These are phyloP conservation scores for Scaptomyza reducta DNA, from an alignment of 2,888 invertebrate species.

Conservation along the genomic window DNA sequence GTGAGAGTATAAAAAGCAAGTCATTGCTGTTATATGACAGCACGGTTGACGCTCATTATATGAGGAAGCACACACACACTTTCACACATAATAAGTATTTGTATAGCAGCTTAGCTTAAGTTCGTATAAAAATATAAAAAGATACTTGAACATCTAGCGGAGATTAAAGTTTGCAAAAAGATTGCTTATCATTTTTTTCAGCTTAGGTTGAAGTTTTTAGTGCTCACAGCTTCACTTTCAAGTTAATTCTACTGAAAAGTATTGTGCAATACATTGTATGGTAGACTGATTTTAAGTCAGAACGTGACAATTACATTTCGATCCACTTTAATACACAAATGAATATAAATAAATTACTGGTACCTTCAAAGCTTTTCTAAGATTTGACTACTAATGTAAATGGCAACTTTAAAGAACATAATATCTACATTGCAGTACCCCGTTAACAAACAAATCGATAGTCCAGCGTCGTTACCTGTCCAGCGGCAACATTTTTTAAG, in stretches of 20 bases:
- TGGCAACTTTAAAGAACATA: background rate
- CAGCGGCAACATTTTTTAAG: slow-evolving; percentile 47
- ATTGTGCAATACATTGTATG: background rate
- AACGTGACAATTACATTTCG: background rate
- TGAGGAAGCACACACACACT: slow-evolving; percentile 20
- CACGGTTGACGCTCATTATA: slow-evolving; percentile 66
- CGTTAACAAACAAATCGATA: slow-evolving; percentile 20
- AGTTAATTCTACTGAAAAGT: background rate
- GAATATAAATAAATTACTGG: no score
- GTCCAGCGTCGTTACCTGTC: slow-evolving; percentile 5
- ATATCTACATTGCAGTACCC: background rate
- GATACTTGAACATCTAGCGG: slow-evolving; percentile 14
- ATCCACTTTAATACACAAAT: no score
- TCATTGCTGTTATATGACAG: slow-evolving; percentile 44
- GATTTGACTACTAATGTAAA: no score
- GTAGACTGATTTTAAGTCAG: background rate
- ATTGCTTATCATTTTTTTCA: background rate
- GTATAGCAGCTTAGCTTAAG: slow-evolving; percentile 17
- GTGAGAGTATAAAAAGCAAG: slow-evolving; percentile 28
- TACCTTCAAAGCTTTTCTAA: no score
- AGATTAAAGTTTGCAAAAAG: slow-evolving; percentile 14
- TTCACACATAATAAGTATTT: slow-evolving; percentile 21
- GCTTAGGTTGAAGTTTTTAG: background rate
- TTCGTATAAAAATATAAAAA: background rate
- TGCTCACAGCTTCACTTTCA: background rate